Evolutionary conservation across 2,113 vertebrate species (phyloP).

Genomic region (Anolis sagrei): DNA sequence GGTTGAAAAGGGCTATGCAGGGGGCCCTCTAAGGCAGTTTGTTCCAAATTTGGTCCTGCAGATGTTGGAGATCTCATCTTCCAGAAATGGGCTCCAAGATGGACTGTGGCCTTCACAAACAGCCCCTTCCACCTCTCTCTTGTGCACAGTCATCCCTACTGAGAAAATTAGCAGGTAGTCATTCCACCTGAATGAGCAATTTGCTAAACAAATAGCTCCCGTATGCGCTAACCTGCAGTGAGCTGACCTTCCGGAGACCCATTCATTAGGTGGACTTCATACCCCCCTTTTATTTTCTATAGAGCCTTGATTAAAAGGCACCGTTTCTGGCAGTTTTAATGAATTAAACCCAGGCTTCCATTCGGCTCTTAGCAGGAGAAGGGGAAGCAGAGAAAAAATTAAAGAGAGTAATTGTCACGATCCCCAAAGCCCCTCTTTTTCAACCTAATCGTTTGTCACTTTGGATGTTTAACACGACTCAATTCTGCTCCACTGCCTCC

Average conservation of each 20-base stretch:
- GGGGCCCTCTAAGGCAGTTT: too few relatives aligned
- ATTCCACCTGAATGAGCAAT: slow-evolving; percentile 66
- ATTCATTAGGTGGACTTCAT: slow-evolving; percentile 70
- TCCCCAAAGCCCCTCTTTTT: slow-evolving; percentile 46
- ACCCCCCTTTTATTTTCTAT: slow-evolving; percentile 30
- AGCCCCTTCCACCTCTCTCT: slow-evolving; percentile 23
- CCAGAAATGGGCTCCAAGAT: too few relatives aligned
- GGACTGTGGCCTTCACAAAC: slow-evolving; percentile 58
- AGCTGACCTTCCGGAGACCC: slow-evolving; percentile 70
- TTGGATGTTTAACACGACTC: background rate
- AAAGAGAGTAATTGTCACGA: slow-evolving; percentile 62
- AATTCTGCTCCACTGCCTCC: background rate
- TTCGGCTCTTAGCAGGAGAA: slow-evolving; percentile 55
- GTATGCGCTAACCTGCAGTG: slow-evolving; percentile 63
- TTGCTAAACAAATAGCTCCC: slow-evolving; percentile 74
- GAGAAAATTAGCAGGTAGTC: slow-evolving; percentile 56
- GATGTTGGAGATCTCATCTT: too few relatives aligned
- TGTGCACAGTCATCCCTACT: slow-evolving; percentile 29
- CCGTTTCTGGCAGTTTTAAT: slow-evolving; percentile 59
- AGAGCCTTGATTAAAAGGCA: slow-evolving; percentile 62
- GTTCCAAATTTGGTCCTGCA: too few relatives aligned
- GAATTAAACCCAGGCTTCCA: slow-evolving; percentile 66
- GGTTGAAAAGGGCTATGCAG: too few relatives aligned
- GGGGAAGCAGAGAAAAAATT: background rate
- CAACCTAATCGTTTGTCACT: slow-evolving; percentile 33